phyloP scores from a whole-genome alignment of 1,140 invertebrate genomes.

The Drosophila sucinea region DNA sequence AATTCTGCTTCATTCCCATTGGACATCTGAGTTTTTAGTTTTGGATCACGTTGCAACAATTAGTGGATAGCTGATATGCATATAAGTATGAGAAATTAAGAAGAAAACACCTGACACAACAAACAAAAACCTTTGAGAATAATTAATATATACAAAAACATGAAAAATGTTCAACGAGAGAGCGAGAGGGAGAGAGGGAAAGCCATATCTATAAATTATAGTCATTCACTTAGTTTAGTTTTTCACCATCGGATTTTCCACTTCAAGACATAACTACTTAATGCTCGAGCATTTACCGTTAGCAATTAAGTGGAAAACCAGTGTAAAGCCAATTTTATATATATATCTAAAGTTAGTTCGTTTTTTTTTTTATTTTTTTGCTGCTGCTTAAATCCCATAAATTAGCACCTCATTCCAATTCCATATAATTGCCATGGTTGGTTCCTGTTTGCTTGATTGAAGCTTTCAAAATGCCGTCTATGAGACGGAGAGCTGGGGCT shows the following conservation, averaged over 20 bases:
- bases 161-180: not conserved
- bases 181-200: not conserved
- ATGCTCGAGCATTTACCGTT: conserved; percentile 57
- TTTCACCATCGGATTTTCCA: conserved; percentile 14
- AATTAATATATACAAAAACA: conserved; percentile 41
- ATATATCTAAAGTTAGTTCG: not conserved
- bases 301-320: conserved; percentile 54
- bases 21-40: conserved; percentile 26
- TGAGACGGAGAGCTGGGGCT: not conserved
- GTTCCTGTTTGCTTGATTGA: conserved; percentile 65
- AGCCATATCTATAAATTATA: not conserved
- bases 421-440: conserved; percentile 65
- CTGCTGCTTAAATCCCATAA: conserved; percentile 64
- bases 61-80: conserved; percentile 14
- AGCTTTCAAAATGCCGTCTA: conserved; percentile 66
- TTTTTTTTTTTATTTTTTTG: conserved; percentile 20
- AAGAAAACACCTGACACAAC: conserved; percentile 14
- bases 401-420: conserved; percentile 81
- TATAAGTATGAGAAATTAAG: conserved; percentile 9
- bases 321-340: conserved; percentile 61
- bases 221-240: conserved; percentile 29
- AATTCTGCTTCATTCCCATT: conserved; percentile 61
- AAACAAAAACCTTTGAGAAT: conserved; percentile 13
- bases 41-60: conserved; percentile 8
- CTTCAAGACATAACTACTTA: conserved; percentile 43